Conservation (phyloP, 1,140 invertebrate genomes). For the Drosophila serrata region DNA sequence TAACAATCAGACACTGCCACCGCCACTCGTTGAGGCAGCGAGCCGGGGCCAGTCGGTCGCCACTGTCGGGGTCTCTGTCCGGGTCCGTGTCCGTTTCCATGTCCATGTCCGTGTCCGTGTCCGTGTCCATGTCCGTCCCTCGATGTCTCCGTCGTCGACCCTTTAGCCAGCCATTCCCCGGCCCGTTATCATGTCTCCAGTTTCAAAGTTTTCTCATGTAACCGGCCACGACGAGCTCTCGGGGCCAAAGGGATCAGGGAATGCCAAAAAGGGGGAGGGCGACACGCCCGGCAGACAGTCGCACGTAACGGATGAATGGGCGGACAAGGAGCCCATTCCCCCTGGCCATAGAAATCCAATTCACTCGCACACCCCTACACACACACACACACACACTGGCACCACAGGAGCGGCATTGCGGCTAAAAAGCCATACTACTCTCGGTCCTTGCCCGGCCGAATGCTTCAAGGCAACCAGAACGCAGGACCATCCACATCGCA, state of each 20-base stretch:
- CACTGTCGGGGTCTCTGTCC: constrained; percentile 54
- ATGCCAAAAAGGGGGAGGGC: background rate
- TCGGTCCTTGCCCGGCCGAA: constrained; percentile 46
- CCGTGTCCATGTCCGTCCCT: constrained; percentile 54
- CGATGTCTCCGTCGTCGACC: constrained; percentile 58
- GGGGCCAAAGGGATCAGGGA: constrained; percentile 11
- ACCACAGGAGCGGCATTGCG: constrained; percentile 66
- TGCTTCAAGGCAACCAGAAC: constrained; percentile 60
- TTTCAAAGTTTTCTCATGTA: constrained; percentile 84
- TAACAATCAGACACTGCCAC: constrained; percentile 81
- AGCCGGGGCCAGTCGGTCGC: constrained; percentile 51
- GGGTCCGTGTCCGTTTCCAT: constrained; percentile 8
- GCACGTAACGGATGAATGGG: constrained; percentile 75
- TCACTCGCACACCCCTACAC: constrained; percentile 47
- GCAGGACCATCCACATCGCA: constrained; percentile 49
- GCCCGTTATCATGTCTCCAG: constrained; percentile 76
- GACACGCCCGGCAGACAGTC: constrained; percentile 44
- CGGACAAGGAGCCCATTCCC: constrained; percentile 59
- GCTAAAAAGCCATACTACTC: constrained; percentile 73
- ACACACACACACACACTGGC: constrained; percentile 25
- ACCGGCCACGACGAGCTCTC: constrained; percentile 46
- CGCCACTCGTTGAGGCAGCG: constrained; percentile 61
- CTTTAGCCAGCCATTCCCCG: constrained; percentile 63
- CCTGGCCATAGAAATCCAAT: constrained; percentile 30
- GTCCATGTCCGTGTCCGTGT: constrained; percentile 43